Percentiles rank a stretch among this genome's conserved stretches.
These are phyloP conservation scores for Lepidocyrtinus sp. DNA, from an alignment of 2,888 invertebrate genomes.

Conservation along the genomic window DNA sequence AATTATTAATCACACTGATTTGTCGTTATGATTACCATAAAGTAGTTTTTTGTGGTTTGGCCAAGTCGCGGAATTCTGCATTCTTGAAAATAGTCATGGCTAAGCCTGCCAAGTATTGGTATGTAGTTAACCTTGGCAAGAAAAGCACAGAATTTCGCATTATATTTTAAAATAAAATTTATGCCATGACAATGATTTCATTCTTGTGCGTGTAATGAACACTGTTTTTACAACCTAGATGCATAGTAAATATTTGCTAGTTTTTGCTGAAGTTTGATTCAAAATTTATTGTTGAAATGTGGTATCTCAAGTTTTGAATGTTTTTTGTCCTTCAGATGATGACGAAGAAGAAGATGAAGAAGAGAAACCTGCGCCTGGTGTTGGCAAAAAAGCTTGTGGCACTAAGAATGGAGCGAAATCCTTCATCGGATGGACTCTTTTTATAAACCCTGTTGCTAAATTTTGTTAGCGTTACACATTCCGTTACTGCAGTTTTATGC, in stretches of 20 bases:
- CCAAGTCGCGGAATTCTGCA: constrained; percentile 12
- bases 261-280: constrained; percentile 72
- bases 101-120: background rate
- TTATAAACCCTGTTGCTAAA: constrained; percentile 70
- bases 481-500: constrained; percentile 71
- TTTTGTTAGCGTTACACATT: constrained; percentile 69
- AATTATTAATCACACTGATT: background rate
- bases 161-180: background rate
- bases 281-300: constrained; percentile 72
- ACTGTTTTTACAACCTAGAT: background rate
- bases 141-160: constrained; percentile 37
- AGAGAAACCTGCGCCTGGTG: constrained; percentile 61
- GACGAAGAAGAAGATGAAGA: constrained; percentile 78
- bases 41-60: background rate
- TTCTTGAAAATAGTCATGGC: constrained; percentile 4
- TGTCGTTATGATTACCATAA: background rate
- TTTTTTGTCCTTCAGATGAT: constrained; percentile 64
- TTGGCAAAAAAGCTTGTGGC: constrained; percentile 50
- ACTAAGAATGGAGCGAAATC: constrained; percentile 76
- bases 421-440: constrained; percentile 66
- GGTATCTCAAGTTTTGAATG: constrained; percentile 1
- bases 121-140: constrained; percentile 56
- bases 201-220: background rate
- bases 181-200: background rate
- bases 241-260: background rate